Evolutionary conservation across 2,797 vertebrate species (phyloP).

Genomic region (Sylvia borin): DNA sequence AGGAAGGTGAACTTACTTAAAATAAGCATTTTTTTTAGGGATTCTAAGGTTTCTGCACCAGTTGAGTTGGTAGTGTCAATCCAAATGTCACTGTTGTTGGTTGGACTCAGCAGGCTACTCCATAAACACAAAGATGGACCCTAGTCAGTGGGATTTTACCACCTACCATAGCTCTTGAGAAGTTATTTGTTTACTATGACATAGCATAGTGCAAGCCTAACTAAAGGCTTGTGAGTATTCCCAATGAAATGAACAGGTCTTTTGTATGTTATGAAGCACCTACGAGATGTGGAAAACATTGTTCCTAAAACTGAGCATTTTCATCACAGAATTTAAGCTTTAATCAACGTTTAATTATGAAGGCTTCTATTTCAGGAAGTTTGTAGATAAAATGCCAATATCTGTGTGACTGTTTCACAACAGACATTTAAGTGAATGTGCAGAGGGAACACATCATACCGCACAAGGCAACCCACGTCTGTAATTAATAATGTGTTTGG

Average conservation of each 20-base stretch:
- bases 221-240: not conserved
- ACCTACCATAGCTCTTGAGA: not conserved
- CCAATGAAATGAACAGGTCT: not conserved
- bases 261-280: not conserved
- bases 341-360: constrained; percentile 13
- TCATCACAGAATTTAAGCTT: not conserved
- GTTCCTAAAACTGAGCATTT: not conserved
- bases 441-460: not conserved
- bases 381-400: not conserved
- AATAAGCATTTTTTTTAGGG: not conserved
- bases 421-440: not conserved
- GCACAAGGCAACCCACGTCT: not conserved
- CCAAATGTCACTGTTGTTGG: not conserved
- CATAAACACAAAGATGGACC: not conserved
- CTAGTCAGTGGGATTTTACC: not conserved
- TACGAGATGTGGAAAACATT: not conserved
- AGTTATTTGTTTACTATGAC: fast-evolving
- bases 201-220: not conserved
- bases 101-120: not conserved
- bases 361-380: not conserved
- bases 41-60: not conserved
- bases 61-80: not conserved
- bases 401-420: not conserved
- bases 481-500: constrained; percentile 12
- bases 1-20: not conserved